Conservation (phyloP, 2,113 vertebrate species). For the Myrmecobius fasciatus region DNA sequence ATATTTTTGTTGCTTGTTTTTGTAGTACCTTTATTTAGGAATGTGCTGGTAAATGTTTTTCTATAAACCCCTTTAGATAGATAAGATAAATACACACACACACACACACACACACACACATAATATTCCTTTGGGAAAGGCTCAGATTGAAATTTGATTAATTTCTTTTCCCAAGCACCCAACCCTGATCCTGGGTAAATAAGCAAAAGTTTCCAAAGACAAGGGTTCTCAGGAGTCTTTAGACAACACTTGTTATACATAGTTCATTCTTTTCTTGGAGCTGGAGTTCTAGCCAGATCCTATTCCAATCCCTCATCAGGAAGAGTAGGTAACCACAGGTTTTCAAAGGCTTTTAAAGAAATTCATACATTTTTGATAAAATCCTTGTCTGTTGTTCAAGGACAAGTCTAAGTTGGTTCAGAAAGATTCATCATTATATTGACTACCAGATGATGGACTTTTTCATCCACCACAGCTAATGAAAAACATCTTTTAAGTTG, state of each 20-base stretch:
- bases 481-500: neutral
- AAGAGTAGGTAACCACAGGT: too few species aligned
- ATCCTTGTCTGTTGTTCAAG: neutral
- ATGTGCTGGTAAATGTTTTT: neutral
- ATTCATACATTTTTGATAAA: neutral
- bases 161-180: too few species aligned
- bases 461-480: neutral
- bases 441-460: neutral
- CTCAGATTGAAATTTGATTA: neutral
- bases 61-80: neutral
- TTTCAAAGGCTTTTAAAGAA: neutral
- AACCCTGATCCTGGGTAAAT: neutral
- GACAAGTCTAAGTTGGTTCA: neutral
- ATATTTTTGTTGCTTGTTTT: neutral
- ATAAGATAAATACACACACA: too few species aligned
- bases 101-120: too few species aligned
- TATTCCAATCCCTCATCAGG: neutral
- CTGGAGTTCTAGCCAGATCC: neutral
- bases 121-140: neutral
- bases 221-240: neutral
- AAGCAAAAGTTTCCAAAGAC: neutral
- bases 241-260: too few species aligned
- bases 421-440: neutral
- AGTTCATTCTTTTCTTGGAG: neutral
- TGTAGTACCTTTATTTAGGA: neutral